A percentile compares a stretch with the other conserved stretches of the same genome.
Conservation (phyloP, 92 coral and sea anemone species). For the Meandrina meandrites region DNA sequence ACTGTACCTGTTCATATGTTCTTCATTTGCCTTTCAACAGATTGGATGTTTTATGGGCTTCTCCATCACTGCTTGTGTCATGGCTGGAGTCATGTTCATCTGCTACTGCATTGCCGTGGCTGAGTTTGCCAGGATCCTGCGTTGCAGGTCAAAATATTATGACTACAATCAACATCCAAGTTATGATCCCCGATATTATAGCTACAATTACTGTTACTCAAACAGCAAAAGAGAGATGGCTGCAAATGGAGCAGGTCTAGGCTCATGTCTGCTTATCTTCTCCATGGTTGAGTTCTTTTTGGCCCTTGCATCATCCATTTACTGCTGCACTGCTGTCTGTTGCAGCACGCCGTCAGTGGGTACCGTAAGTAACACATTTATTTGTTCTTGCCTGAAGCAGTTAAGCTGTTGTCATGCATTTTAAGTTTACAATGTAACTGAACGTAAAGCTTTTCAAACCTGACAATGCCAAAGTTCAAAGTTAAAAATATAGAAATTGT, state of each 20-base stretch:
- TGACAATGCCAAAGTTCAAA: too few species aligned
- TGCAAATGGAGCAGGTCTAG: conserved; percentile 58
- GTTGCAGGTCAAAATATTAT: conserved; percentile 15
- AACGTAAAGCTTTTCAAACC: too few species aligned
- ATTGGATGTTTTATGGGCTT: conserved; percentile 87
- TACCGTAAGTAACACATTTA: conserved; percentile 5
- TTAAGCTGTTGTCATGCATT: not conserved
- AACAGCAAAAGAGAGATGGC: not conserved
- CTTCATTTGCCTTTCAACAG: conserved; percentile 22
- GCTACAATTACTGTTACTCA: not conserved
- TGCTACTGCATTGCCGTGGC: conserved; percentile 50
- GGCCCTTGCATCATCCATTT: conserved; percentile 70
- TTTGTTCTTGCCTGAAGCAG: not conserved
- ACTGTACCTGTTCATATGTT: not conserved
- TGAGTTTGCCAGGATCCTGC: conserved; percentile 13
- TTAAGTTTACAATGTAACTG: too few species aligned
- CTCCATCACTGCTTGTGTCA: conserved; percentile 67
- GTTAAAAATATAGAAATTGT: too few species aligned
- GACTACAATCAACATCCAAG: not conserved
- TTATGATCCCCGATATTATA: not conserved
- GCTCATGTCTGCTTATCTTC: conserved; percentile 50
- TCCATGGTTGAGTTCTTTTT: conserved; percentile 69
- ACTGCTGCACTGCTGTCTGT: conserved; percentile 71
- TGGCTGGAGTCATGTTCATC: conserved; percentile 66
- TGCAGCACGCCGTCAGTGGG: conserved; percentile 24